Evolutionary conservation across 2,113 vertebrate genomes (phyloP).

Genomic region (Heptranchias perlo): DNA sequence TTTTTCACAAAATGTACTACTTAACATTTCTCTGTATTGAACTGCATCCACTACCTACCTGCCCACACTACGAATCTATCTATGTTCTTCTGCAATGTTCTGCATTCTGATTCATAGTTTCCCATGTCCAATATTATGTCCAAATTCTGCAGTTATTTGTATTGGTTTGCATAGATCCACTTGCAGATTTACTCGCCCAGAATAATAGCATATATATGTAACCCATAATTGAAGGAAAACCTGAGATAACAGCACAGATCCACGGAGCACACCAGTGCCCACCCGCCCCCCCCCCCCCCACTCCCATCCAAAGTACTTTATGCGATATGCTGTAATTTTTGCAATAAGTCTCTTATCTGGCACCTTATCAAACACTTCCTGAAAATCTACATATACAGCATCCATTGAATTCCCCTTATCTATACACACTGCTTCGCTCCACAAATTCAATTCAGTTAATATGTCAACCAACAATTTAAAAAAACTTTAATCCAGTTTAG

Average conservation of each 20-base stretch:
- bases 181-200: slow-evolving; percentile 58
- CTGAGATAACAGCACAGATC: not conserved
- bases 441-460: not conserved
- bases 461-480: not conserved
- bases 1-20: not conserved
- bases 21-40: not conserved
- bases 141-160: slow-evolving; percentile 33
- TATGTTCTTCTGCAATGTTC: not conserved
- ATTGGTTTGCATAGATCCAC: slow-evolving; percentile 55
- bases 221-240: not conserved
- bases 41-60: not conserved
- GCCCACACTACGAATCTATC: not conserved
- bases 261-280: not conserved
- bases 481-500: not conserved
- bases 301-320: not conserved
- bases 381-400: not conserved
- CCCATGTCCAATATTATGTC: not conserved
- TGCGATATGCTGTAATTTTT: not conserved
- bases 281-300: too few species aligned
- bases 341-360: not conserved
- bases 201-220: slow-evolving; percentile 18
- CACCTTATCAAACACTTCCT: not conserved
- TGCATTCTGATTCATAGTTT: not conserved
- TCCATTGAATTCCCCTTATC: not conserved
- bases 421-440: not conserved